These are phyloP conservation scores for Sigmodon hispidus DNA, from an alignment of 2,113 vertebrate genomes.

Conservation along the genomic window DNA sequence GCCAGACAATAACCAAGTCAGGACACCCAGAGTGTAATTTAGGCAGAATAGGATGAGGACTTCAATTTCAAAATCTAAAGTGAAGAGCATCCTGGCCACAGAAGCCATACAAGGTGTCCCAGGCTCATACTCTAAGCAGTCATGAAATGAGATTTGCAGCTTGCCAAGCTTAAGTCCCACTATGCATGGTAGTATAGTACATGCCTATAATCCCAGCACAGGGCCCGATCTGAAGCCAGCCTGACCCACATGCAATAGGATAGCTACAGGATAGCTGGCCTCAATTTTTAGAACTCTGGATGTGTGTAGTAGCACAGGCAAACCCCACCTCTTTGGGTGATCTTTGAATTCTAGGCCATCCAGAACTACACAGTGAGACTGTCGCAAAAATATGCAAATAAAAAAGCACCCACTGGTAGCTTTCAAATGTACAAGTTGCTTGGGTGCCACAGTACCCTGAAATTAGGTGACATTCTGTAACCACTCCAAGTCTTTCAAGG, in stretches of 20 bases:
- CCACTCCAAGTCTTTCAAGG: background rate
- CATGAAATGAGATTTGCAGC: background rate
- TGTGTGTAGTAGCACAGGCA: background rate
- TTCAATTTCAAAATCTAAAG: background rate
- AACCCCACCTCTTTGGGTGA: too few species aligned
- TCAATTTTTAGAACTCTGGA: too few species aligned
- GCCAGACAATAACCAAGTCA: background rate
- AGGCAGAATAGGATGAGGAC: background rate
- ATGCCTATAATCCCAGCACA: background rate
- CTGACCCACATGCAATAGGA: background rate
- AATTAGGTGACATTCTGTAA: background rate
- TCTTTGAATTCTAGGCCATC: too few species aligned
- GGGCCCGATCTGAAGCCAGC: background rate
- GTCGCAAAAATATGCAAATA: background rate
- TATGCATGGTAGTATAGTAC: too few species aligned
- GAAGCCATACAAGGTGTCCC: background rate
- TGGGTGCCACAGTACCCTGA: background rate
- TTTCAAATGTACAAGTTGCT: background rate
- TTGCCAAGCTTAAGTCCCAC: background rate
- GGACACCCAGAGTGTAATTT: background rate
- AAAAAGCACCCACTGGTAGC: background rate
- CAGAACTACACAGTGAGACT: background rate
- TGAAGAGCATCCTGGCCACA: background rate
- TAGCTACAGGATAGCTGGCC: background rate
- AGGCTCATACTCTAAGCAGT: too few species aligned